phyloP scores from a whole-genome alignment of 2,888 invertebrate genomes.

The Punctoribates punctum region DNA sequence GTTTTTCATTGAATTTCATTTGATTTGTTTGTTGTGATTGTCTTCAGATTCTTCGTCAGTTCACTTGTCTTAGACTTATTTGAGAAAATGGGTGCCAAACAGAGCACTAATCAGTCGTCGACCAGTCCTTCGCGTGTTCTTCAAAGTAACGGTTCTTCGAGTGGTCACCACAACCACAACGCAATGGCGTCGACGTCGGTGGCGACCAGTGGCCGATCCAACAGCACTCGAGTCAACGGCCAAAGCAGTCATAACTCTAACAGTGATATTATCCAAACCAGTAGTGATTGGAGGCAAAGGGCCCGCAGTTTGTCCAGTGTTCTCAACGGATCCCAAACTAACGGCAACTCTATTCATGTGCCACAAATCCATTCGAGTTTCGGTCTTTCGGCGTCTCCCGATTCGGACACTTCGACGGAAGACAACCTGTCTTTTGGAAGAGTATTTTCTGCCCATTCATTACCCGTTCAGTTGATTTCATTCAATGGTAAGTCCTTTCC shows the following conservation, averaged over 20 bases:
- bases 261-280: slow-evolving; percentile 17
- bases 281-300: slow-evolving; percentile 46
- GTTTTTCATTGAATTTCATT: neutral
- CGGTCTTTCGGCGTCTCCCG: slow-evolving; percentile 46
- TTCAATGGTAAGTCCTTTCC: slow-evolving; percentile 69
- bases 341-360: slow-evolving; percentile 41
- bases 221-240: neutral
- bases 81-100: slow-evolving; percentile 38
- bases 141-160: slow-evolving; percentile 18
- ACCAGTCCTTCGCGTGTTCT: slow-evolving; percentile 1
- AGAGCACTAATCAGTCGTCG: slow-evolving; percentile 31
- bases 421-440: slow-evolving; percentile 46
- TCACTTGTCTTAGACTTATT: too few species aligned
- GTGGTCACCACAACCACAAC: neutral
- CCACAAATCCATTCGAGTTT: slow-evolving; percentile 45
- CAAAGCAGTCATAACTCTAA: neutral
- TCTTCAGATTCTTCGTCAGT: too few species aligned
- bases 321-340: slow-evolving; percentile 46
- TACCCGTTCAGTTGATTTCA: slow-evolving; percentile 89
- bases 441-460: slow-evolving; percentile 67
- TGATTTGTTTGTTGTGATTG: too few species aligned
- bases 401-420: slow-evolving; percentile 45
- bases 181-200: neutral
- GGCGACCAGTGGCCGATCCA: neutral
- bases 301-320: slow-evolving; percentile 48